phyloP scores from a whole-genome alignment of 1,140 invertebrate species.

The Dinoponera quadriceps region DNA sequence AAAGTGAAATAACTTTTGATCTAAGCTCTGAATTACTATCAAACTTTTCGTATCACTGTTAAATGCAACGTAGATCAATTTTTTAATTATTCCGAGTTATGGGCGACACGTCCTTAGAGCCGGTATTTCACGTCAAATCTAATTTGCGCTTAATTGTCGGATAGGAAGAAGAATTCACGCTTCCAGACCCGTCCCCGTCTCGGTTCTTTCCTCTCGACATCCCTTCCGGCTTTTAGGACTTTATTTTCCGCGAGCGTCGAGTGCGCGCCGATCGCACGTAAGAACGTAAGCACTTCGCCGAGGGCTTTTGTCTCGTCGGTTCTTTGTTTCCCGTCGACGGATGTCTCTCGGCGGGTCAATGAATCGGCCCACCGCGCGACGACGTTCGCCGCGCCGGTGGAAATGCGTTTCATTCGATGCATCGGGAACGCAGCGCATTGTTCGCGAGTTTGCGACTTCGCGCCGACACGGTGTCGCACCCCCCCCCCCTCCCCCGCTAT shows the following conservation, averaged over 20 bases:
- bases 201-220: neutral
- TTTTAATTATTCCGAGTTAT: too few species aligned
- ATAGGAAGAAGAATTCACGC: neutral
- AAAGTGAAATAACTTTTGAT: too few species aligned
- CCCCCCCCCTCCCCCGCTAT: neutral
- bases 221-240: constrained; percentile 13
- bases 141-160: too few species aligned
- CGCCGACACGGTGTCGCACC: neutral
- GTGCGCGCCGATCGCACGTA: constrained; percentile 55
- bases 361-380: constrained; percentile 70
- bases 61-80: too few species aligned
- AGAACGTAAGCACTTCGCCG: constrained; percentile 67
- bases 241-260: constrained; percentile 37
- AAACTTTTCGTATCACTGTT: too few species aligned
- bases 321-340: constrained; percentile 73
- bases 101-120: too few species aligned
- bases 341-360: constrained; percentile 74
- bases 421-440: constrained; percentile 61
- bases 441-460: constrained; percentile 64
- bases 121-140: neutral
- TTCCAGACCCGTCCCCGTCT: neutral
- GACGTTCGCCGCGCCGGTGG: constrained; percentile 62
- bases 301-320: constrained; percentile 69
- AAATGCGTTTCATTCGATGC: constrained; percentile 68
- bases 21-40: too few species aligned